Evolutionary conservation across 2,113 vertebrate species (phyloP).

Genomic region (Podarcis muralis): DNA sequence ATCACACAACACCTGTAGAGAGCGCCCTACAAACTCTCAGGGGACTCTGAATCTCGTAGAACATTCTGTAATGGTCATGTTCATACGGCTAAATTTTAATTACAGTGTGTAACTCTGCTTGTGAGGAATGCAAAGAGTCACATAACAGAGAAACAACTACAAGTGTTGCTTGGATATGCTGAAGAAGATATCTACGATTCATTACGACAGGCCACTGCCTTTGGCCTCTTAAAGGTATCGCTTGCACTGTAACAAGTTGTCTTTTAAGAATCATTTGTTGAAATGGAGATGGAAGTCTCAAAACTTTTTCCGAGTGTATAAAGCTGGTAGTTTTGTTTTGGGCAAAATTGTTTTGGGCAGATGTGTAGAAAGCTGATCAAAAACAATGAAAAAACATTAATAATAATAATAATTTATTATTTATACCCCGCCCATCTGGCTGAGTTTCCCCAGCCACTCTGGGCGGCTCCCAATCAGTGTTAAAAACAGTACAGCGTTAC

Average conservation of each 20-base stretch:
- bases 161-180: constrained; percentile 93
- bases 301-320: not conserved
- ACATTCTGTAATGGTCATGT: not conserved
- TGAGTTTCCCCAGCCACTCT: no score
- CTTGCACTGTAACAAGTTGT: fast-evolving
- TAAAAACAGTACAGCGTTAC: no score
- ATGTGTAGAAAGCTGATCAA: constrained; percentile 15
- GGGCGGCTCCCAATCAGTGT: no score
- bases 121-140: constrained; percentile 85
- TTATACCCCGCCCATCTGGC: no score
- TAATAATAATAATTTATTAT: no score
- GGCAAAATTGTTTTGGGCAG: not conserved
- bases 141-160: constrained; percentile 90
- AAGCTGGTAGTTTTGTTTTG: not conserved
- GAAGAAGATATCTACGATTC: constrained; percentile 97
- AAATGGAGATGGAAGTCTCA: not conserved
- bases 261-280: not conserved
- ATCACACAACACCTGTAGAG: not conserved
- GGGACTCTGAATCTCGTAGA: not conserved
- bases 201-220: constrained; percentile 92
- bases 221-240: constrained; percentile 92
- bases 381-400: not conserved
- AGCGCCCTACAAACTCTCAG: not conserved
- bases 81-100: constrained; percentile 37
- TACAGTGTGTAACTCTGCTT: constrained; percentile 88